These are phyloP conservation scores for Pipa parva DNA, from an alignment of 2,113 vertebrate genomes.

Conservation along the genomic window DNA sequence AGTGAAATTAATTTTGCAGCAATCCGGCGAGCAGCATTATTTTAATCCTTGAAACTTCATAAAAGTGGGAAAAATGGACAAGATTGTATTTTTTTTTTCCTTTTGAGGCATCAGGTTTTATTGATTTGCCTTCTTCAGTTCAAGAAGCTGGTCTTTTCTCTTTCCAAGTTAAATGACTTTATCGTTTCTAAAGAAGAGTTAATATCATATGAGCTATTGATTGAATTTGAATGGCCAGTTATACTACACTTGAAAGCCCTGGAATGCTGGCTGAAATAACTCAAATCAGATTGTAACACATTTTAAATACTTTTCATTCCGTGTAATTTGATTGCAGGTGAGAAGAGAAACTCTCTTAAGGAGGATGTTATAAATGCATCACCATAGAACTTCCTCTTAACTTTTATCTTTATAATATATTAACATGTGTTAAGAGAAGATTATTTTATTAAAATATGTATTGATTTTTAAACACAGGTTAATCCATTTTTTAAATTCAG, in stretches of 20 bases:
- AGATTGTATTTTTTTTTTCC: slow-evolving; percentile 36
- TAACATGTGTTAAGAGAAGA: too few relatives aligned
- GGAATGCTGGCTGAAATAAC: slow-evolving; percentile 28
- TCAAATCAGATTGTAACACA: slow-evolving; percentile 28
- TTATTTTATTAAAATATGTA: too few relatives aligned
- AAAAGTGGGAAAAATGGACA: slow-evolving; percentile 30
- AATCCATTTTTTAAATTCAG: too few relatives aligned
- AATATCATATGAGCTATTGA: slow-evolving; percentile 38
- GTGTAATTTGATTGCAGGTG: slow-evolving; percentile 1
- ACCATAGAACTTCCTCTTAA: too few relatives aligned
- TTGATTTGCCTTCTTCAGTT: slow-evolving; percentile 30
- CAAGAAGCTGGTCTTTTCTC: slow-evolving; percentile 9
- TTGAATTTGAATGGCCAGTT: slow-evolving; percentile 24
- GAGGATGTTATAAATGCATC: neutral
- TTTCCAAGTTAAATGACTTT: slow-evolving; percentile 36
- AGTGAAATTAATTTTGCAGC: slow-evolving; percentile 24
- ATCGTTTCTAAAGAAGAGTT: slow-evolving; percentile 37
- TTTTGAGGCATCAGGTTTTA: slow-evolving; percentile 31
- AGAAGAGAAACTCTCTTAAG: neutral
- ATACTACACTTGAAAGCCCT: neutral
- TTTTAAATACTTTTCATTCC: slow-evolving; percentile 23
- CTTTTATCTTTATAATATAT: too few relatives aligned
- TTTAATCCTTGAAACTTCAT: slow-evolving; percentile 37
- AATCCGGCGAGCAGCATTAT: slow-evolving; percentile 22
- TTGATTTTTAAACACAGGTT: too few relatives aligned